A percentile compares a stretch with the other conserved stretches of the same genome.
These are phyloP conservation scores for Benthosema pterotum DNA, from an alignment of 2,797 vertebrate species.

Conservation along the genomic window DNA sequence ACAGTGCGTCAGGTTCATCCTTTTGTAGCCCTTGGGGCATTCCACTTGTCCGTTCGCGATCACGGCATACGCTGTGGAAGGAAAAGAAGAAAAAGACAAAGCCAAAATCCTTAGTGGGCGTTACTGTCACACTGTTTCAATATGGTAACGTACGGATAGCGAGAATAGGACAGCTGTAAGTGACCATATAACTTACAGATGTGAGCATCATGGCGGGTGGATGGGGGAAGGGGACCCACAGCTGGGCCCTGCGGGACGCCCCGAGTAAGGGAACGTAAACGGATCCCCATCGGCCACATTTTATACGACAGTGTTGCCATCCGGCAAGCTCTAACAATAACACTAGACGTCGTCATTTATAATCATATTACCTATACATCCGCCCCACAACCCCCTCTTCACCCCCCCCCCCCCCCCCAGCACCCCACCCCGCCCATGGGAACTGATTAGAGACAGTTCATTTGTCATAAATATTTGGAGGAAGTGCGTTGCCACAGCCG, in stretches of 20 bases:
- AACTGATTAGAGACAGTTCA: slow-evolving; percentile 52
- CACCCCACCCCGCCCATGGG: slow-evolving; percentile 30
- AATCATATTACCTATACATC: slow-evolving; percentile 64
- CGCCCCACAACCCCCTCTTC: too few relatives aligned
- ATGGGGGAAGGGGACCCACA: slow-evolving; percentile 61
- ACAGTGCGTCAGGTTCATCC: slow-evolving; percentile 88
- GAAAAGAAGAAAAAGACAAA: slow-evolving; percentile 43
- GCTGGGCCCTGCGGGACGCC: slow-evolving; percentile 58
- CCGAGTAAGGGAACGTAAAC: slow-evolving; percentile 59
- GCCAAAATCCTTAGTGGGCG: slow-evolving; percentile 30
- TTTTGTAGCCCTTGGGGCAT: slow-evolving; percentile 91
- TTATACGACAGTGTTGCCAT: slow-evolving; percentile 66
- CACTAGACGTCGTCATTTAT: slow-evolving; percentile 63
- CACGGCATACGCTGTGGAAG: slow-evolving; percentile 84
- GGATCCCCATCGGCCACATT: slow-evolving; percentile 61
- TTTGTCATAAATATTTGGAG: slow-evolving; percentile 60
- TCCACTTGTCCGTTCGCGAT: slow-evolving; percentile 91
- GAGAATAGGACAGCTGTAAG: slow-evolving; percentile 32
- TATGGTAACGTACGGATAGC: slow-evolving; percentile 38
- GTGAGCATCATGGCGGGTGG: slow-evolving; percentile 59
- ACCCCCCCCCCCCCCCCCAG: too few relatives aligned
- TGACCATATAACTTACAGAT: slow-evolving; percentile 73
- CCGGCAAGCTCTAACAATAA: slow-evolving; percentile 66
- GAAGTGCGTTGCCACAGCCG: slow-evolving; percentile 50
- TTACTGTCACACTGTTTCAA: slow-evolving; percentile 36